Evolutionary conservation across 1,140 invertebrate species (phyloP).

Genomic region (Parasteatoda tepidariorum): DNA sequence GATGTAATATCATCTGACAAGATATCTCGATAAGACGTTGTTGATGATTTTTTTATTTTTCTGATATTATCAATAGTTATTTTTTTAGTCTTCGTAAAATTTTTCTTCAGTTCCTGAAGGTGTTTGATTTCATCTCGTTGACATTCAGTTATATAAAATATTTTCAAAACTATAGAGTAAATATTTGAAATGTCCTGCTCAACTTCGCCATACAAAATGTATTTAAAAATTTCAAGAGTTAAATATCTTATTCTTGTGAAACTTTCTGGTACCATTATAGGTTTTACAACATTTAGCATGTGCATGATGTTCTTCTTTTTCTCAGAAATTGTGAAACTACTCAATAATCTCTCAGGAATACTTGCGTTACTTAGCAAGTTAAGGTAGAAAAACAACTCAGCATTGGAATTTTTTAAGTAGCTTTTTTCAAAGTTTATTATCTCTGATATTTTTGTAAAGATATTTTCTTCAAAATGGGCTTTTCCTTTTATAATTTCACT

Average conservation of each 20-base stretch:
- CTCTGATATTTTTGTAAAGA: background rate
- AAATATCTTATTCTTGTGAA: too few species aligned
- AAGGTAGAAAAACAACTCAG: too few species aligned
- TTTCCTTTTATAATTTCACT: background rate
- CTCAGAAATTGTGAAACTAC: background rate
- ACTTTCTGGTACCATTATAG: too few species aligned
- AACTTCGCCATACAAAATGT: too few species aligned
- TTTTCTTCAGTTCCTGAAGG: too few species aligned
- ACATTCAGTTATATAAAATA: background rate
- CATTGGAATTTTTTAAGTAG: background rate
- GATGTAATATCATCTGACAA: too few species aligned
- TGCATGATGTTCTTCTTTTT: background rate
- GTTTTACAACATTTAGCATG: background rate
- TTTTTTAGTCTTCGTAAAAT: too few species aligned
- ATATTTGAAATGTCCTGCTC: too few species aligned
- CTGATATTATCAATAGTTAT: background rate
- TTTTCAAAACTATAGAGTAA: too few species aligned
- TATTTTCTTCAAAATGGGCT: background rate
- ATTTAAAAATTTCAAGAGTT: too few species aligned
- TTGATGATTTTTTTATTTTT: too few species aligned
- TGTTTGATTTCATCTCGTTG: background rate
- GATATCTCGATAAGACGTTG: background rate
- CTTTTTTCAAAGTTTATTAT: conserved; percentile 1
- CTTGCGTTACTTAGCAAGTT: background rate
- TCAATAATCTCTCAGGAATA: background rate